Evolutionary conservation across 92 coral and sea anemone genomes (phyloP).

Genomic region (Isaurus tuberculatus): DNA sequence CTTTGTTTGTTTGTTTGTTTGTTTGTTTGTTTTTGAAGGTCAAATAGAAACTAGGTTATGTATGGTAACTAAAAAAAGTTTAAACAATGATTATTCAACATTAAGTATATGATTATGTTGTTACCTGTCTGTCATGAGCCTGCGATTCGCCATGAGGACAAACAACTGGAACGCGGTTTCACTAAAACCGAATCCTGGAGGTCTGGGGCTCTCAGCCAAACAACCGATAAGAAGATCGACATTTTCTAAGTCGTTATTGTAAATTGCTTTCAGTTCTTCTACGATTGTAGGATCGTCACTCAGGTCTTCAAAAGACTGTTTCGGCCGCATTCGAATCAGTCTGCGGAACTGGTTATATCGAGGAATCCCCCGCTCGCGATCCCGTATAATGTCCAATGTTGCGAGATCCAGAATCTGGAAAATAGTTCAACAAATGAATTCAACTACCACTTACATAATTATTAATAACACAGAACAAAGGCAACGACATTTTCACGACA

Average conservation of each 20-base stretch:
- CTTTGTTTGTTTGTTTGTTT: too few relatives aligned
- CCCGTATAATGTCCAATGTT: conserved; percentile 80
- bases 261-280: conserved; percentile 58
- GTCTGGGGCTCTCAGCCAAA: conserved; percentile 74
- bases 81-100: too few relatives aligned
- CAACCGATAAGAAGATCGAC: conserved; percentile 84
- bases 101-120: too few relatives aligned
- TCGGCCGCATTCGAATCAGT: conserved; percentile 57
- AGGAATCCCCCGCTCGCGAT: conserved; percentile 88
- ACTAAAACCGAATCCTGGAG: conserved; percentile 85
- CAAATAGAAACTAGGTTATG: too few relatives aligned
- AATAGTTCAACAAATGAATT: background rate
- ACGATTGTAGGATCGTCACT: conserved; percentile 66
- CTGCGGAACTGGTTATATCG: conserved; percentile 88
- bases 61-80: too few relatives aligned
- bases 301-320: conserved; percentile 61
- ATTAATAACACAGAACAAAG: background rate
- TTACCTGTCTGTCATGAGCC: conserved; percentile 87
- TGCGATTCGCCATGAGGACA: conserved; percentile 86
- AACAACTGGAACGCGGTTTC: conserved; percentile 86
- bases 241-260: conserved; percentile 70
- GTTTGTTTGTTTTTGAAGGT: too few relatives aligned
- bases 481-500: background rate
- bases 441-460: background rate
- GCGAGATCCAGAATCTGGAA: conserved; percentile 78